These are phyloP conservation scores for Rhagoletis pomonella DNA, from an alignment of 1,140 invertebrate species.

Conservation along the genomic window DNA sequence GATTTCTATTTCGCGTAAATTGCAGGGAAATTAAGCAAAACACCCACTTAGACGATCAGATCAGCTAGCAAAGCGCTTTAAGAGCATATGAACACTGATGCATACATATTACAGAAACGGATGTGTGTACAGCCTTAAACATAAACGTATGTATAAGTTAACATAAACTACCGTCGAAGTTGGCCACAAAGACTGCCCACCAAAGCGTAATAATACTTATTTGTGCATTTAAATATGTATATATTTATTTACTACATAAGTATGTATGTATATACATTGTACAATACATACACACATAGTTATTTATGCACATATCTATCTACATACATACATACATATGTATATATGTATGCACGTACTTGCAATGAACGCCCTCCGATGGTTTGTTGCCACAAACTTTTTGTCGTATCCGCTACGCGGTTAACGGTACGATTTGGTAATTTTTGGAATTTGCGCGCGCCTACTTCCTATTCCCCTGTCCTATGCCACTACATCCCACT, in stretches of 20 bases:
- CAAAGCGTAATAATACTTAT: background rate
- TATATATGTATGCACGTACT: background rate
- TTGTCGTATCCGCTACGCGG: conserved; percentile 27
- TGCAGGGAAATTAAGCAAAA: conserved; percentile 25
- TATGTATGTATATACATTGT: too few species aligned
- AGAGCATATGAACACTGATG: background rate
- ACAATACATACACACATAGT: too few species aligned
- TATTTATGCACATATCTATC: too few species aligned
- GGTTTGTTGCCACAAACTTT: conserved; percentile 28
- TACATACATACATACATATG: background rate
- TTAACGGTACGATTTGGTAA: conserved; percentile 35
- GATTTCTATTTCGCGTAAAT: conserved; percentile 15
- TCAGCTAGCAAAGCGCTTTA: background rate
- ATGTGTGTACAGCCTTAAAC: background rate
- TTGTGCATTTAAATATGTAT: background rate
- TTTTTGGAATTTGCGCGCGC: conserved; percentile 45
- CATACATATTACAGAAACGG: background rate
- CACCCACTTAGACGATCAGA: conserved; percentile 9
- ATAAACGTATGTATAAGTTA: background rate
- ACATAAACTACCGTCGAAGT: background rate
- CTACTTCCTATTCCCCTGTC: background rate
- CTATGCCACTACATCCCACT: background rate
- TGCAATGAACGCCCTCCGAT: background rate
- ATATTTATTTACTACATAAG: background rate
- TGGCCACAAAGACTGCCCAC: background rate